These are phyloP conservation scores for Melipona bicolor DNA, from an alignment of 2,888 invertebrate species.

Conservation along the genomic window DNA sequence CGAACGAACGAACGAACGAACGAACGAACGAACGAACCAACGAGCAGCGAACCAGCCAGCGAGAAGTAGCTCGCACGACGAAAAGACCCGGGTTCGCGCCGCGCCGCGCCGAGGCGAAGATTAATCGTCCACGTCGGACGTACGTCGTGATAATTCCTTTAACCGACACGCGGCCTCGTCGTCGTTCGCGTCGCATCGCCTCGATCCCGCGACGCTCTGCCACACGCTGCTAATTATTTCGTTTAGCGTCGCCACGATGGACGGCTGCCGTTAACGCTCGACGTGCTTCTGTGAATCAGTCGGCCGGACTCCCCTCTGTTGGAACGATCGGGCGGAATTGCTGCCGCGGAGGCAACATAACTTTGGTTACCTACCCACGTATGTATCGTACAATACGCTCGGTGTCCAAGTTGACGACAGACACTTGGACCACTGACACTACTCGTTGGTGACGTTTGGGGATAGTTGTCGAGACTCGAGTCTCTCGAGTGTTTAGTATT, in stretches of 20 bases:
- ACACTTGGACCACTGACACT: too few species aligned
- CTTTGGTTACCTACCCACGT: too few species aligned
- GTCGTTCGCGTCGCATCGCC: too few species aligned
- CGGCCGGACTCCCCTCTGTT: background rate
- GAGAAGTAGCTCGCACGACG: conserved; percentile 43
- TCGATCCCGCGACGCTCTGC: conserved; percentile 52
- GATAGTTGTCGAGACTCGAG: too few species aligned
- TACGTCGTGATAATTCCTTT: conserved; percentile 67
- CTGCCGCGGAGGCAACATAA: background rate
- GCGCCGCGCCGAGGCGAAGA: conserved; percentile 53
- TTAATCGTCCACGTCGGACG: conserved; percentile 63
- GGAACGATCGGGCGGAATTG: background rate
- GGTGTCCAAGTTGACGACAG: too few species aligned
- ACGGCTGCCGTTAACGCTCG: conserved; percentile 45
- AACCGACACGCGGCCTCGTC: conserved; percentile 60
- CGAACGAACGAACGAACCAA: background rate
- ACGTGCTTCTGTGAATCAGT: background rate
- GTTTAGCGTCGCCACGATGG: conserved; percentile 51
- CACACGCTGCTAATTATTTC: conserved; percentile 60
- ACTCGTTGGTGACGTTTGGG: too few species aligned
- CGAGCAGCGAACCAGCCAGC: background rate
- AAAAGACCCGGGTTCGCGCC: conserved; percentile 55
- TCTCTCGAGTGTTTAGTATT: too few species aligned
- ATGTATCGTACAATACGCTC: too few species aligned
- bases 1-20: conserved; percentile 4